Evolutionary conservation across 2,113 vertebrate genomes (phyloP).

Genomic region (Centrocercus urophasianus): DNA sequence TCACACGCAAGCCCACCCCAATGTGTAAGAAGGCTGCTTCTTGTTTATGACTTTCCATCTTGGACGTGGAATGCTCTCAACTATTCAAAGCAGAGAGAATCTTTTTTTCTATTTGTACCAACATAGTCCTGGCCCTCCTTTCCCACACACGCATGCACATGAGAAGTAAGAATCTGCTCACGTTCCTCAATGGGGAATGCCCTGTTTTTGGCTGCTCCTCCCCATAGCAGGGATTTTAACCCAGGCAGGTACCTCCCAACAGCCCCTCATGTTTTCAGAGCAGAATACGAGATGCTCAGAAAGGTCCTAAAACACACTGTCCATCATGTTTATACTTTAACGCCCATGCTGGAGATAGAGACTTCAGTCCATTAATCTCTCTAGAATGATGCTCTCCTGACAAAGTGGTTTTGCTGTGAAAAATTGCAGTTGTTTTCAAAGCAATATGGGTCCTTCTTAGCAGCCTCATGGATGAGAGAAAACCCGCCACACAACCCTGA

Average conservation of each 20-base stretch:
- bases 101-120: background rate
- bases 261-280: background rate
- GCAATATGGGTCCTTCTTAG: background rate
- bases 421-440: background rate
- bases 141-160: background rate
- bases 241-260: background rate
- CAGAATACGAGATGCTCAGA: background rate
- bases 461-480: background rate
- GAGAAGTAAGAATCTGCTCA: background rate
- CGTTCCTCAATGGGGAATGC: background rate
- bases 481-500: background rate
- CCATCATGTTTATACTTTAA: slow-evolving; percentile 27
- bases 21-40: slow-evolving; percentile 60
- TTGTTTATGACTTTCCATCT: slow-evolving; percentile 49
- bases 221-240: background rate
- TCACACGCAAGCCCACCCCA: slow-evolving; percentile 70
- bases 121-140: slow-evolving; percentile 1
- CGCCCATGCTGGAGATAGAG: background rate
- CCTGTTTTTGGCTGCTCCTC: background rate
- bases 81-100: slow-evolving; percentile 24
- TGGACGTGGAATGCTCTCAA: background rate
- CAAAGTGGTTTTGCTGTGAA: slow-evolving; percentile 20
- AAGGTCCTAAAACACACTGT: slow-evolving; percentile 34
- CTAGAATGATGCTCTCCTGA: background rate
- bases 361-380: slow-evolving; percentile 31